Conservation (phyloP, 37 sponge, comb jelly and placozoan species). For the Aphrocallistes beatrix region DNA sequence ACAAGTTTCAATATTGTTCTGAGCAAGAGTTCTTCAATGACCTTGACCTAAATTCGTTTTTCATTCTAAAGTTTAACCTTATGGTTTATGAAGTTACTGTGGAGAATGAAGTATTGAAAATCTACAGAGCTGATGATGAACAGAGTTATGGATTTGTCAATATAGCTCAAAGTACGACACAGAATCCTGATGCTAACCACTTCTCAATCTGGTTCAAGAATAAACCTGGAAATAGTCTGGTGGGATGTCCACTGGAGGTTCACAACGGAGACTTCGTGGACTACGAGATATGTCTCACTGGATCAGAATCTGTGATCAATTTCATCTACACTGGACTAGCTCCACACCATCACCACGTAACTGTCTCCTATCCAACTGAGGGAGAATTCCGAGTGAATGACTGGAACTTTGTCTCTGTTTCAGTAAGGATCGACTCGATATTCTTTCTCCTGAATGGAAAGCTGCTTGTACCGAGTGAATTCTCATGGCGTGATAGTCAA, state of each 20-base stretch:
- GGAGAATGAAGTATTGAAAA: background rate
- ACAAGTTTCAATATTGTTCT: background rate
- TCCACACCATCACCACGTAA: background rate
- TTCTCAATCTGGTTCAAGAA: conserved; percentile 13
- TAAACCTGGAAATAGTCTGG: background rate
- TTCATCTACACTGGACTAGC: background rate
- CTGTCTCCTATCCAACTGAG: background rate
- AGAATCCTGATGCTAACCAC: background rate
- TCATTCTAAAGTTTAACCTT: background rate
- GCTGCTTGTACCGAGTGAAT: background rate
- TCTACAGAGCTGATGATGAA: background rate
- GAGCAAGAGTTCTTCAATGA: background rate
- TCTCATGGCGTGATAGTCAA: background rate
- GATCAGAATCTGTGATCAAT: background rate
- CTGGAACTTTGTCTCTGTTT: background rate
- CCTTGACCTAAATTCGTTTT: background rate
- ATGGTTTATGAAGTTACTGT: background rate
- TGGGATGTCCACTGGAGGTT: background rate
- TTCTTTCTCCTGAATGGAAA: background rate
- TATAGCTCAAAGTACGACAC: background rate
- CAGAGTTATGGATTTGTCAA: background rate
- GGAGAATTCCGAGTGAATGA: background rate
- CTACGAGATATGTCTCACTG: background rate
- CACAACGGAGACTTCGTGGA: background rate
- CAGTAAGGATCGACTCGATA: background rate